Base-by-base conservation (phyloP, 2,113 vertebrate genomes). In the Colossoma macropomum region DNA sequence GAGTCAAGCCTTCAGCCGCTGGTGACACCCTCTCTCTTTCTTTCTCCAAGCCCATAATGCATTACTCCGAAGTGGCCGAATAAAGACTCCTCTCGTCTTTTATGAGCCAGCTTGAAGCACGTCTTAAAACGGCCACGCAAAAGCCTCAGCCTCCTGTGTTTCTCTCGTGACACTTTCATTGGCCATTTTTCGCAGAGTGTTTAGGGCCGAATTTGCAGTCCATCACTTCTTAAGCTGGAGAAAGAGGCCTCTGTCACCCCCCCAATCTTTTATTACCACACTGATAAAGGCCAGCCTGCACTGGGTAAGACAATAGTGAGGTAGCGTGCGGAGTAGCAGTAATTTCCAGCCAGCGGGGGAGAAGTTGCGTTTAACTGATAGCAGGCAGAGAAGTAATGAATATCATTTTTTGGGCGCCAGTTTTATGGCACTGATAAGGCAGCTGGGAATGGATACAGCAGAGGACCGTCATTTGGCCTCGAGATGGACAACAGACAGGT, bases 311-410 rank as follows among this genome's bases (percentile, higher is more conserved):
- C 89, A 87, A 92, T 91, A 79, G 82, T 70, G 68, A 56, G 56
- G 91, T 91, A 62, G 75, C 75, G 62, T 62, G 72, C 32, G 6
- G 50, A 45, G 77, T 83, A 50, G 87, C 87, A 89, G 84, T 86
- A 76, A 81, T 87, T 90, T 89, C 75, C 83, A 52, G 83, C 83
- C 83, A 74, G 56, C 80, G 79, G 89, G 93, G 92, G 93, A 95
- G 92, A 71, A 68, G 94, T 93, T 96, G 96, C 96, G 93, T 96
- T 95, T 96, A 95, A 93, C 95, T 95, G 96, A 96, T 96, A 96
- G 95, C 93, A 92, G 93, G 94, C 94, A 93, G 94, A 96, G 95
- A 97, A 96, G 96, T 95, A 96, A 96, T 97, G 94, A 96, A 96
- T 96, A 96, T 96, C 91, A 95, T 96, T 96, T 96, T 95, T 85